Evolutionary conservation across 1,140 invertebrate species (phyloP).

Genomic region (Aphelenchoides fujianensis): DNA sequence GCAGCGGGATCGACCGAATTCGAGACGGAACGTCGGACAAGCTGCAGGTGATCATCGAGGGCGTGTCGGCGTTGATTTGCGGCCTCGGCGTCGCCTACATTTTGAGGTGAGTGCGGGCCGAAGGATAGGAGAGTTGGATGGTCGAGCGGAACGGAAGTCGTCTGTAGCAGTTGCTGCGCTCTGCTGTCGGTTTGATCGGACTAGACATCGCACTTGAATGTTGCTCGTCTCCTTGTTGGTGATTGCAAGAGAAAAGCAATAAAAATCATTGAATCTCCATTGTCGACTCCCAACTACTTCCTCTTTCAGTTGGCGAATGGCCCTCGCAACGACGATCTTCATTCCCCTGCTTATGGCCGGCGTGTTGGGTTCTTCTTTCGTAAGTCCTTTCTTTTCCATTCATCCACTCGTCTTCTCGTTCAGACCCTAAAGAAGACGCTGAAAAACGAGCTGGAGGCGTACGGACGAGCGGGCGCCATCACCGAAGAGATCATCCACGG

Average conservation of each 20-base stretch:
- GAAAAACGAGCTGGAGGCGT: constrained; percentile 14
- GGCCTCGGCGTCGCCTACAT: constrained; percentile 17
- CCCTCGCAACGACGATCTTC: constrained; percentile 10
- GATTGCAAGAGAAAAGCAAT: too few species aligned
- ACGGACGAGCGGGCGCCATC: constrained; percentile 22
- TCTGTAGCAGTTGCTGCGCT: too few species aligned
- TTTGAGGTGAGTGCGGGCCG: constrained; percentile 9
- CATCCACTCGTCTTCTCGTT: constrained; percentile 20
- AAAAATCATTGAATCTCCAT: too few species aligned
- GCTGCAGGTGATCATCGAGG: constrained; percentile 19
- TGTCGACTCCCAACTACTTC: too few species aligned
- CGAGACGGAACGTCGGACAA: constrained; percentile 33
- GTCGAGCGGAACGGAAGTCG: too few species aligned
- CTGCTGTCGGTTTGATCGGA: too few species aligned
- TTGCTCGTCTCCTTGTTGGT: too few species aligned
- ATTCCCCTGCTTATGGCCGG: constrained; percentile 7
- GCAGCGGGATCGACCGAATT: constrained; percentile 30
- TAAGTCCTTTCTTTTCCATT: neutral
- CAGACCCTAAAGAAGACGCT: neutral
- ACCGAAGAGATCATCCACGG: constrained; percentile 76
- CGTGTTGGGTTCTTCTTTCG: constrained; percentile 5
- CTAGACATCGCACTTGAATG: too few species aligned
- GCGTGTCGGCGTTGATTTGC: neutral
- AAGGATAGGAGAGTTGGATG: too few species aligned
- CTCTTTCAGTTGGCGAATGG: constrained; percentile 28